These are phyloP conservation scores for Serrognathus titanus DNA, from an alignment of 2,888 invertebrate species.

Conservation along the genomic window DNA sequence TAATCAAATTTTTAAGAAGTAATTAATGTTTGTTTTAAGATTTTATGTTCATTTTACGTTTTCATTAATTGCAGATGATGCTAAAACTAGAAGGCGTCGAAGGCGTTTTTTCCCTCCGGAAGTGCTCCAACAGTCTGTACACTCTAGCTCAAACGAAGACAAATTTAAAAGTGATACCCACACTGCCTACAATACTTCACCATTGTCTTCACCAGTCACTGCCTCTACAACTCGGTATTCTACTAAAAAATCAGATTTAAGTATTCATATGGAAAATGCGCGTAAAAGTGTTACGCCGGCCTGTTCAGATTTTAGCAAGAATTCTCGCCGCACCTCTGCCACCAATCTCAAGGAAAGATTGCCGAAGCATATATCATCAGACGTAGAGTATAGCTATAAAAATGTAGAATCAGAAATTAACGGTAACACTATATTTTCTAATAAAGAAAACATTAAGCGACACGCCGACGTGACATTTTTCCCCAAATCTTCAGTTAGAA, in stretches of 20 bases:
- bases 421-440: conserved; percentile 21
- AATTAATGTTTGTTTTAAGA: no score
- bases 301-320: conserved; percentile 3
- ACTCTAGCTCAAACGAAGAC: conserved; percentile 22
- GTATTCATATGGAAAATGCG: conserved; percentile 49
- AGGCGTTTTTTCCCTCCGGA: conserved; percentile 42
- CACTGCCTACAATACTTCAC: conserved; percentile 33
- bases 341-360: conserved; percentile 29
- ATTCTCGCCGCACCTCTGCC: conserved; percentile 23
- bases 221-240: conserved; percentile 28
- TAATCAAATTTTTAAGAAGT: no score
- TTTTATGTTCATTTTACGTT: neutral
- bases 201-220: conserved; percentile 34
- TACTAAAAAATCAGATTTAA: conserved; percentile 40
- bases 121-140: conserved; percentile 34
- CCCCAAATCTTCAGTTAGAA: neutral
- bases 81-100: conserved; percentile 35
- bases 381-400: conserved; percentile 9
- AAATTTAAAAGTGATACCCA: conserved; percentile 29
- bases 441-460: conserved; percentile 28
- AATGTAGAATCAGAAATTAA: conserved; percentile 8
- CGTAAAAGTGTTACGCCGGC: conserved; percentile 38
- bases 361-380: conserved; percentile 18
- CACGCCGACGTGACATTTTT: conserved; percentile 14
- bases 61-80: conserved; percentile 33